Evolutionary conservation across 2,888 invertebrate species (phyloP).

Genomic region (Cheilosia scutellata): DNA sequence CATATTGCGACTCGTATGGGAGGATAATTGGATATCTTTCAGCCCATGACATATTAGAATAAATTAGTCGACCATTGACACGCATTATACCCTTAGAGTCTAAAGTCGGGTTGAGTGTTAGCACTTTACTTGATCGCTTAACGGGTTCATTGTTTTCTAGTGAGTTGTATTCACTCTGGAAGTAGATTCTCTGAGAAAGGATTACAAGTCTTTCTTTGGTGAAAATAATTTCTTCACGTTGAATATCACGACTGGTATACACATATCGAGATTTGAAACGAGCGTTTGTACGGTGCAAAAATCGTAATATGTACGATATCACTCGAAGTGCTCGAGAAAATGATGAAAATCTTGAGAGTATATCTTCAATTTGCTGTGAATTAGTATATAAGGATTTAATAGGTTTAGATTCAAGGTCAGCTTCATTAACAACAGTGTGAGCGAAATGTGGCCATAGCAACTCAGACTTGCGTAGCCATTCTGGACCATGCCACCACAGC

Average conservation of each 20-base stretch:
- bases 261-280: neutral
- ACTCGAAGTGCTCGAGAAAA: conserved; percentile 38
- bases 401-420: conserved; percentile 31
- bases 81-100: conserved; percentile 21
- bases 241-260: neutral
- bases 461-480: conserved; percentile 24
- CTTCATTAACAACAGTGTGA: conserved; percentile 5
- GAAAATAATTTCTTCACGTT: neutral
- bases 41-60: conserved; percentile 9
- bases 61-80: conserved; percentile 36
- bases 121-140: conserved; percentile 2
- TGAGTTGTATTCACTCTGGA: neutral
- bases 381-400: conserved; percentile 18
- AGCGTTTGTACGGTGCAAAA: conserved; percentile 4
- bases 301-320: conserved; percentile 32
- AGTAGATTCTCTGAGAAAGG: neutral
- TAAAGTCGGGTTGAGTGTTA: conserved; percentile 41
- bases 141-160: too few relatives aligned
- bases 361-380: neutral
- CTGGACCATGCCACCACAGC: conserved; percentile 59
- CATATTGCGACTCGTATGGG: conserved; percentile 17
- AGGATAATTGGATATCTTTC: conserved; percentile 49
- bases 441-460: conserved; percentile 37
- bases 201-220: neutral
- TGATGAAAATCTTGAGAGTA: conserved; percentile 23